Evolutionary conservation across 2,113 vertebrate genomes (phyloP).

Genomic region (Lycaon pictus): DNA sequence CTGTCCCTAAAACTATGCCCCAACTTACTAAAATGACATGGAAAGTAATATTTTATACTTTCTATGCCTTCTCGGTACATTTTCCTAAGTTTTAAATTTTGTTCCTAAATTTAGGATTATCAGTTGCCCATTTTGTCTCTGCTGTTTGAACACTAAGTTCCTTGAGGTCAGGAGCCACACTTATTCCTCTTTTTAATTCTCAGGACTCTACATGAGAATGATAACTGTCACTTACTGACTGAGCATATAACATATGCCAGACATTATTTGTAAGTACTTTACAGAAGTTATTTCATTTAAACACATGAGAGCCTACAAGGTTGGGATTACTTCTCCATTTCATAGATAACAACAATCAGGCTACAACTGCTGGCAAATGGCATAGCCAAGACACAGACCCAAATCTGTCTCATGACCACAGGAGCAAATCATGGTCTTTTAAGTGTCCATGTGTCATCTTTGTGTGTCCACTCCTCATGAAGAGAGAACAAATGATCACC

Average conservation of each 20-base stretch:
- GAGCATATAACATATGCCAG: neutral
- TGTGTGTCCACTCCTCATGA: neutral
- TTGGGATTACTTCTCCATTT: neutral
- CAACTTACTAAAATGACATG: conserved; percentile 1
- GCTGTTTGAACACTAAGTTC: neutral
- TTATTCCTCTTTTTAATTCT: neutral
- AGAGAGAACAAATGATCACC: neutral
- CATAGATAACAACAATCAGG: neutral
- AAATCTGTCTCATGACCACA: neutral
- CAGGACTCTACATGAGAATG: neutral
- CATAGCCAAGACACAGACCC: neutral
- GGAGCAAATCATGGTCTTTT: neutral
- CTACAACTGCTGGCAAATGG: neutral
- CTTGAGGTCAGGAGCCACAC: neutral
- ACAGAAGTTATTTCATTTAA: neutral
- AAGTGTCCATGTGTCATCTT: neutral
- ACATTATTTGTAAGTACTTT: neutral
- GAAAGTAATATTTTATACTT: conserved; percentile 25
- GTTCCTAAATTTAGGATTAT: conserved; percentile 41
- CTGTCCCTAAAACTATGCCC: neutral
- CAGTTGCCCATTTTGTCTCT: neutral
- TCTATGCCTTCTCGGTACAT: conserved; percentile 1
- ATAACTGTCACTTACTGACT: neutral
- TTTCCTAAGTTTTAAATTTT: conserved; percentile 31
- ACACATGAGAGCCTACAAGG: neutral